Base-by-base conservation (phyloP, 2,797 vertebrate species). In the Pseudopleuronectes americanus region DNA sequence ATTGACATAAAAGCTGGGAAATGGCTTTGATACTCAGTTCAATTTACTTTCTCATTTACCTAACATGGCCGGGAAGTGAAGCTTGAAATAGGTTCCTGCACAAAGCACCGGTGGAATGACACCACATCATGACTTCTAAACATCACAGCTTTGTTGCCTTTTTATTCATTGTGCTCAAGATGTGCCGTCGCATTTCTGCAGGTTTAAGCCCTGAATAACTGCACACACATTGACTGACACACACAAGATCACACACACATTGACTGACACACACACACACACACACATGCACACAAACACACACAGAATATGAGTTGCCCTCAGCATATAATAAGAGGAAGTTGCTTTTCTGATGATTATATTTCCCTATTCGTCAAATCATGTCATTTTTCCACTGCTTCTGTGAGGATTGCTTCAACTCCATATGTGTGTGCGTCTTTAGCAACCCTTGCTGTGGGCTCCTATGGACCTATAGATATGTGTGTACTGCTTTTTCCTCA, bases 71-170 rank as follows among this genome's bases (percentile, higher is more conserved):
- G 87, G 87, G 82, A 90, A 92, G 83, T 85, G 87, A 87, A 88
- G 91, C 90, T 87, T 92, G 90, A 91, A 92, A 92, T 92, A 68
- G 85, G 83, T 88, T 92, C 71, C 58, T 14, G 74, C 70, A 74
- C 74, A 84, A 87, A 81, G 80, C 77, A 58, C 53, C 64, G 8
- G 68, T 53, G 64, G 73, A 77, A 62, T 79, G 78, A 87, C 85
- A 70, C 67, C 71, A 59, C 63, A 61, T 74, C 79, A 64, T 75
- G 60, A 76, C 28, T 79, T 69, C 72, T 69, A 79, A 87, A 88
- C 73, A 73, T 74, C 59, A 68, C 61, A 21, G 72, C 77, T 88
- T 67, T 72, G 77, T 83, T 71, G 53, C 28, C 6, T 77, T 72
- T 80, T 61, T 55, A 71, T 84, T 78, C 63, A 21, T 52, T 10